These are phyloP conservation scores for Ips typographus DNA, from an alignment of 1,140 invertebrate species.

Conservation along the genomic window DNA sequence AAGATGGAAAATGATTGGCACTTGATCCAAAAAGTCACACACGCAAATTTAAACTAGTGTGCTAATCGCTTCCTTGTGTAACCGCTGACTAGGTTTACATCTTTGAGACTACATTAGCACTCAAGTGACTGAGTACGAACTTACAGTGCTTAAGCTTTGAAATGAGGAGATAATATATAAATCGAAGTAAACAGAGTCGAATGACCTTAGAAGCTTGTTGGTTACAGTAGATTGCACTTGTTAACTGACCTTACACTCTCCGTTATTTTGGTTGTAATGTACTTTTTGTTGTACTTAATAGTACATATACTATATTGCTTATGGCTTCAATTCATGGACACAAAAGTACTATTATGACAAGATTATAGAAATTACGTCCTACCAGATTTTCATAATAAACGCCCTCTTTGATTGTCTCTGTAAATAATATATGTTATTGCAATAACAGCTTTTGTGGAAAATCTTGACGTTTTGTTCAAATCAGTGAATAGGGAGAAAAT, in stretches of 20 bases:
- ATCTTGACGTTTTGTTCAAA: too few relatives aligned
- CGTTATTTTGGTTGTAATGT: conserved; percentile 33
- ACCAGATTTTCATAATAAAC: too few relatives aligned
- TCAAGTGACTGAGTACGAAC: too few relatives aligned
- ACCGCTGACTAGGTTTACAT: conserved; percentile 14
- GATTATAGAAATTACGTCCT: too few relatives aligned
- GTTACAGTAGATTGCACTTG: conserved; percentile 31
- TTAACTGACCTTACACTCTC: conserved; percentile 31
- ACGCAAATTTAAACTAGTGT: conserved; percentile 24
- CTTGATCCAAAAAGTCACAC: conserved; percentile 30
- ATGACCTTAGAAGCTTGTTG: conserved; percentile 20
- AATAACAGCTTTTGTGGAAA: too few relatives aligned
- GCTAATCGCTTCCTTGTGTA: conserved; percentile 27
- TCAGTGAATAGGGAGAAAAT: too few relatives aligned
- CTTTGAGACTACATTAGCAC: not conserved
- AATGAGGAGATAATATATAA: not conserved
- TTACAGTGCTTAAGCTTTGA: too few relatives aligned
- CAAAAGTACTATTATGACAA: too few relatives aligned
- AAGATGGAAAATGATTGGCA: conserved; percentile 25
- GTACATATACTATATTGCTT: conserved; percentile 1
- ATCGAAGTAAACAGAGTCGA: conserved; percentile 13
- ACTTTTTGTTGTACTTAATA: conserved; percentile 20
- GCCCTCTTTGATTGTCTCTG: too few relatives aligned
- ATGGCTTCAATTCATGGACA: too few relatives aligned
- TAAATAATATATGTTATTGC: too few relatives aligned